Base-by-base conservation (phyloP, 2,113 vertebrate species). In the Cavia porcellus region DNA sequence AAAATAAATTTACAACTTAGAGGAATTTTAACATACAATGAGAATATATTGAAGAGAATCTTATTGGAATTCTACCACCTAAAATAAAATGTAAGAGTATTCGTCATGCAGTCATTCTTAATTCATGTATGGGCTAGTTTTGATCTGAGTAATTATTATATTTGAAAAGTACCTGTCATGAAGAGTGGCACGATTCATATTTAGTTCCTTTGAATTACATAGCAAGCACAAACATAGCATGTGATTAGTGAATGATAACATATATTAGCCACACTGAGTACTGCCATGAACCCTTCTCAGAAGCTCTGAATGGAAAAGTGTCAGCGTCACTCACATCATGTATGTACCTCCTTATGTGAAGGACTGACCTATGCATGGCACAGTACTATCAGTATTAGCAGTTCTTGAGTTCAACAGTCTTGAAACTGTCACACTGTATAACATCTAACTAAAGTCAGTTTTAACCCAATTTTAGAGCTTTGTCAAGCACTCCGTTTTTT, bases 391-490 rank as follows among this genome's bases (percentile, higher is more conserved):
- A 92, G 25, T 92, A 59, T 3, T 66, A 75, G 30, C 47, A 77
- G 66, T 89, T 92, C 72, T 77, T 28, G 79, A 94, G 95, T 52
- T 11, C 0, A 62, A 72, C 59, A 72, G 17, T 74, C 85, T 92
- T 57, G 22, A 14, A 88, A 96, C 62, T 28, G 0, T 70, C 64
- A 90, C 75, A 38, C 24, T 38, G 38, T 47, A 35, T 50, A 89
- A 88, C 80, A 38, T 89, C 86, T 86, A 96, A 97, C 92, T 68
- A 3, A 45, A 97, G 81, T 91, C 52, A 80, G 91, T 75, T 97
- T 98, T 97, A 95, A 95, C 97, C 20, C 89, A 30, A 81, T 95
- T 97, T 97, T 96, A 14, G 25, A 95, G 15, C 80, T 96, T 30
- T 90, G 28, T n/a, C 92, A 94, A 89, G 25, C 24, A 77, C 95